Evolutionary conservation across 1,140 invertebrate genomes (phyloP).

Genomic region (Drosophila teissieri): DNA sequence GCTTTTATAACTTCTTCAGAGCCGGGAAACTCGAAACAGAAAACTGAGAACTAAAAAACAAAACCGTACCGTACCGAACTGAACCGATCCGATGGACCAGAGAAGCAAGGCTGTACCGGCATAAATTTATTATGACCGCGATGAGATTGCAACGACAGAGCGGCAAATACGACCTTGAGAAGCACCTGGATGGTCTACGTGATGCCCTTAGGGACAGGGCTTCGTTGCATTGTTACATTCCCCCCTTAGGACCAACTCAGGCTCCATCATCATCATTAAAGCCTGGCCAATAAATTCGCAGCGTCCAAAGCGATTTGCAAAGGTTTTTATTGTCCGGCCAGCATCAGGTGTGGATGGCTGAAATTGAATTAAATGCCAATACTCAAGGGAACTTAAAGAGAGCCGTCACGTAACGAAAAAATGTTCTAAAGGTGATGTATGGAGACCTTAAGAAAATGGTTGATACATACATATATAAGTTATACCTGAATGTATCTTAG

Average conservation of each 20-base stretch:
- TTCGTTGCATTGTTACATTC: constrained; percentile 37
- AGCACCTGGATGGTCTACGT: constrained; percentile 54
- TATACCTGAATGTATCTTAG: too few relatives aligned
- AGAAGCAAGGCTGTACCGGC: constrained; percentile 18
- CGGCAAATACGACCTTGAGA: constrained; percentile 61
- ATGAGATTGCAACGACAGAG: constrained; percentile 49
- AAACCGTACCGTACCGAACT: too few relatives aligned
- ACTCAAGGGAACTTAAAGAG: neutral
- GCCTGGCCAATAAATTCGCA: constrained; percentile 55
- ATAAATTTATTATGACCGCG: constrained; percentile 76
- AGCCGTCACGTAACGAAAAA: constrained; percentile 6
- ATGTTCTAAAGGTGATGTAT: neutral
- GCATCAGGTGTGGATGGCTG: constrained; percentile 48
- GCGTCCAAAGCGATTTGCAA: constrained; percentile 54
- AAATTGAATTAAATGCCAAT: constrained; percentile 70
- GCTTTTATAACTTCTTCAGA: constrained; percentile 71
- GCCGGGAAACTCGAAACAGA: constrained; percentile 10
- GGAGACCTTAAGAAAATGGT: too few relatives aligned
- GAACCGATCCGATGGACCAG: neutral
- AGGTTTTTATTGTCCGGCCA: constrained; percentile 48
- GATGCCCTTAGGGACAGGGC: constrained; percentile 29
- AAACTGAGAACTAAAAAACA: neutral
- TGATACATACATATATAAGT: too few relatives aligned
- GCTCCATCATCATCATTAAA: constrained; percentile 51
- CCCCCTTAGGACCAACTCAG: constrained; percentile 6